phyloP scores from a whole-genome alignment of 2,888 invertebrate genomes.

The Dryobotodes eremita region DNA sequence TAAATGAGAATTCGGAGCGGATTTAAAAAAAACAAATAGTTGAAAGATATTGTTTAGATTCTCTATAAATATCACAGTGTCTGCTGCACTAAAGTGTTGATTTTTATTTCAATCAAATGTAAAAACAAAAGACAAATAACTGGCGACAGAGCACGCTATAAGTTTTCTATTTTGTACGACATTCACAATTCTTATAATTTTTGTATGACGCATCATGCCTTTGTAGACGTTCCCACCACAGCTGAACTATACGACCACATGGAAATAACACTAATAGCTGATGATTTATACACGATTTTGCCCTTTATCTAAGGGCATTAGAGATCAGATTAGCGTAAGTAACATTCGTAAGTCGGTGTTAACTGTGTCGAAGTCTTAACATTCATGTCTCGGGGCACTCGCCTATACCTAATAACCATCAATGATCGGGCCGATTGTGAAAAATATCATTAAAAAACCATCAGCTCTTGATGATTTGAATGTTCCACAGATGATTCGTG shows the following conservation, averaged over 20 bases:
- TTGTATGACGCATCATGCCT: constrained; percentile 64
- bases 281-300: constrained; percentile 63
- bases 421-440: constrained; percentile 90
- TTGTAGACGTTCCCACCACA: constrained; percentile 65
- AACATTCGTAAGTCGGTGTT: constrained; percentile 63
- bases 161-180: constrained; percentile 57
- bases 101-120: constrained; percentile 47
- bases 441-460: constrained; percentile 92
- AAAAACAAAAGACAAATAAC: constrained; percentile 37
- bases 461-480: constrained; percentile 90
- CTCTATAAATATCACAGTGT: constrained; percentile 44
- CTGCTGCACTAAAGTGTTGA: constrained; percentile 46
- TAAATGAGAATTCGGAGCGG: not conserved
- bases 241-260: constrained; percentile 58
- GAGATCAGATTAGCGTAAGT: constrained; percentile 71
- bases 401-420: constrained; percentile 90
- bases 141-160: constrained; percentile 25
- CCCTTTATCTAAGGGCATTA: constrained; percentile 65
- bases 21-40: constrained; percentile 16
- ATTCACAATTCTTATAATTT: constrained; percentile 62
- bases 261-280: constrained; percentile 73
- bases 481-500: constrained; percentile 85
- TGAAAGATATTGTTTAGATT: constrained; percentile 20
- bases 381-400: constrained; percentile 85
- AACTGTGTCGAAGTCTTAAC: constrained; percentile 75